These are phyloP conservation scores for Naso thynnoides DNA, from an alignment of 2,797 vertebrate genomes.

Conservation along the genomic window DNA sequence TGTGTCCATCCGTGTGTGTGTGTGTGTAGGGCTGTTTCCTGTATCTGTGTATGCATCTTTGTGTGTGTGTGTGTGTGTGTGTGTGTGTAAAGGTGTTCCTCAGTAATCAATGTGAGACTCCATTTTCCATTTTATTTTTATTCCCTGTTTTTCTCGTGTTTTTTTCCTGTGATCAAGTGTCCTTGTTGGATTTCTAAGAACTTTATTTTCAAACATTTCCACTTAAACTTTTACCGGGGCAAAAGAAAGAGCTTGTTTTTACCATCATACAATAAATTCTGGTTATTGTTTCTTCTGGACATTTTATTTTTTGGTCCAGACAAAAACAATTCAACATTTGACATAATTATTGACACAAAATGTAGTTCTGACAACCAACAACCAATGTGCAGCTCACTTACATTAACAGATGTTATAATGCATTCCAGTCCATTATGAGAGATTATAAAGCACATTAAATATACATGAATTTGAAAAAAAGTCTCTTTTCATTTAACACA, in stretches of 20 bases:
- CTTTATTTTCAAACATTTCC: neutral
- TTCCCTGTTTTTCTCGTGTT: neutral
- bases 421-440: neutral
- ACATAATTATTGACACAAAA: too few relatives aligned
- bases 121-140: slow-evolving; percentile 42
- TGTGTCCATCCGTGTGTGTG: neutral
- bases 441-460: too few relatives aligned
- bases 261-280: too few relatives aligned
- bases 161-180: neutral
- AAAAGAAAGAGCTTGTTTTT: too few relatives aligned
- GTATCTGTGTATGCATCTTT: neutral
- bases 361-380: too few relatives aligned
- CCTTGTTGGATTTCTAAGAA: neutral
- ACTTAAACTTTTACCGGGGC: slow-evolving; percentile 1
- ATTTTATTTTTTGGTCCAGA: too few relatives aligned
- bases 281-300: too few relatives aligned
- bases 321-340: too few relatives aligned
- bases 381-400: too few relatives aligned
- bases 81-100: slow-evolving; percentile 53
- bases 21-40: slow-evolving; percentile 23
- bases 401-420: too few relatives aligned
- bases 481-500: too few relatives aligned
- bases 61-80: slow-evolving; percentile 36
- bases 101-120: slow-evolving; percentile 60
- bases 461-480: too few relatives aligned